Evolutionary conservation across 2,113 vertebrate species (phyloP).

Genomic region (Sisor rabdophorus): DNA sequence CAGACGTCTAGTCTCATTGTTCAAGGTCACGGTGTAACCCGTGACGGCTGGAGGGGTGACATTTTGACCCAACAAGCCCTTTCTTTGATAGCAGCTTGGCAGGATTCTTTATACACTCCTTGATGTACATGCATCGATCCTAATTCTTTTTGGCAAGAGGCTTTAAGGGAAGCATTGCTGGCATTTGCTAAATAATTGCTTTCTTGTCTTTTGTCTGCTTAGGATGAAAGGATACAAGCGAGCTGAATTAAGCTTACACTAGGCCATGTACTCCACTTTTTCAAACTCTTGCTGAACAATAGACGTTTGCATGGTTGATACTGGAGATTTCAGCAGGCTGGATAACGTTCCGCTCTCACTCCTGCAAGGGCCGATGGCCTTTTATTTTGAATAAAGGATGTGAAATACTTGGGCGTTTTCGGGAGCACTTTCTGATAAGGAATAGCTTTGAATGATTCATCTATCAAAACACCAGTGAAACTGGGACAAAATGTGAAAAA

Average conservation of each 20-base stretch:
- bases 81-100: slow-evolving; percentile 52
- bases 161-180: slow-evolving; percentile 46
- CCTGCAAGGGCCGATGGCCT: slow-evolving; percentile 72
- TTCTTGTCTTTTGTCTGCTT: slow-evolving; percentile 69
- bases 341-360: slow-evolving; percentile 73
- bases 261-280: slow-evolving; percentile 69
- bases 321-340: slow-evolving; percentile 73
- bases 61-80: slow-evolving; percentile 51
- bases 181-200: slow-evolving; percentile 60
- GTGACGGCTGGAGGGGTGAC: slow-evolving; percentile 31
- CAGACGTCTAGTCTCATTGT: slow-evolving; percentile 24
- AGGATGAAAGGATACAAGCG: slow-evolving; percentile 79
- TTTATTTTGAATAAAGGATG: slow-evolving; percentile 78
- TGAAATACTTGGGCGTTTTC: slow-evolving; percentile 27
- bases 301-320: slow-evolving; percentile 75
- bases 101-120: slow-evolving; percentile 64
- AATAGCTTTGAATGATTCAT: slow-evolving; percentile 32
- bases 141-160: slow-evolving; percentile 20
- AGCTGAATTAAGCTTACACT: slow-evolving; percentile 77
- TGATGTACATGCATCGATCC: slow-evolving; percentile 54
- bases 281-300: slow-evolving; percentile 69
- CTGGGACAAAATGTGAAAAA: slow-evolving; percentile 66
- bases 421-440: slow-evolving; percentile 30
- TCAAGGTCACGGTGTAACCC: slow-evolving; percentile 19
- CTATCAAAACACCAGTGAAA: slow-evolving; percentile 81